Evolutionary conservation across 37 sponge, comb jelly and placozoan species (phyloP).

Genomic region (Aplysina aerophoba): DNA sequence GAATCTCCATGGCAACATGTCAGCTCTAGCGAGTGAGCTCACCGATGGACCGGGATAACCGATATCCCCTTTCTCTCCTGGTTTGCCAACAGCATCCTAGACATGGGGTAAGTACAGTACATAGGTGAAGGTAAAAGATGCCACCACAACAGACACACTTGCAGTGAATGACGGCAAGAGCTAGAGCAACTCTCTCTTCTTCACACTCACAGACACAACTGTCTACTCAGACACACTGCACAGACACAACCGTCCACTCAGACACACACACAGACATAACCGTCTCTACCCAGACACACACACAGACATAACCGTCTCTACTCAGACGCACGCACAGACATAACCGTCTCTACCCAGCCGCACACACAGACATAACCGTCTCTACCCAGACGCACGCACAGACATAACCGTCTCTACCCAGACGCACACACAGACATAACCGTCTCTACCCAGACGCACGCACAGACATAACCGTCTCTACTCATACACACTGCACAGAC

Average conservation of each 20-base stretch:
- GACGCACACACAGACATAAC: neutral
- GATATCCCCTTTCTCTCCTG: neutral
- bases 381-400: neutral
- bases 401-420: neutral
- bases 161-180: too few relatives aligned
- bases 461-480: neutral
- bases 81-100: slow-evolving; percentile 14
- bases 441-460: neutral
- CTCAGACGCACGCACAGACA: slow-evolving; percentile 18
- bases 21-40: neutral
- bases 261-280: neutral
- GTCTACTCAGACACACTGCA: neutral
- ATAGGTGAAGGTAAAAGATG: too few relatives aligned
- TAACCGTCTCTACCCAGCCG: neutral
- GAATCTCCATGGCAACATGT: neutral
- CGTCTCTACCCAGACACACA: slow-evolving; percentile 1
- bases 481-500: neutral
- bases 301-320: neutral
- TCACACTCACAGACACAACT: neutral
- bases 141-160: too few relatives aligned
- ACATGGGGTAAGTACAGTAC: neutral
- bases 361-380: neutral
- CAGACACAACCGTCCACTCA: neutral
- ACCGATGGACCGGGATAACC: slow-evolving; percentile 16
- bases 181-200: too few relatives aligned